Percentiles rank a stretch among this genome's conserved stretches.
Evolutionary conservation across 2,113 vertebrate species (phyloP).

Genomic region (Pontoporia blainvillei): DNA sequence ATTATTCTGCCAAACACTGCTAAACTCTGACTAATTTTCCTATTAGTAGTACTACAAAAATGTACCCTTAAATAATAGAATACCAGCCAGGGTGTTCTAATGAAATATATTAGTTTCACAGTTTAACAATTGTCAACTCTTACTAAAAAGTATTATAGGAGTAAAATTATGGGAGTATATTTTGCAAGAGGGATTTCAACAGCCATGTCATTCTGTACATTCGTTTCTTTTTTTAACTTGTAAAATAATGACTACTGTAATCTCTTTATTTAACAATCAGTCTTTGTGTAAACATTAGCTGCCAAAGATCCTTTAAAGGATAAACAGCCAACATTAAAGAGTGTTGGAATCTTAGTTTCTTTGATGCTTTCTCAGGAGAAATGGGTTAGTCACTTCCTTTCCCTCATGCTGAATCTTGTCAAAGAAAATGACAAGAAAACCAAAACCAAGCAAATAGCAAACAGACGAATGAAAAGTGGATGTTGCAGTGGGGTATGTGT

Average conservation of each 20-base stretch:
- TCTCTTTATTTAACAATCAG: not conserved
- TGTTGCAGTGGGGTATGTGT: not conserved
- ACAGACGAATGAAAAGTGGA: not conserved
- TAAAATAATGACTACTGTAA: constrained; percentile 57
- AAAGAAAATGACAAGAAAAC: constrained; percentile 47
- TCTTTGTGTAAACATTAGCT: not conserved
- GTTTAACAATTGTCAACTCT: not conserved
- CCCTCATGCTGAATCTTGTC: not conserved
- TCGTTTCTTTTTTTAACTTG: constrained; percentile 2
- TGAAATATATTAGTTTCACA: not conserved
- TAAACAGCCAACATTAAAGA: not conserved
- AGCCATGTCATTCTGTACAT: not conserved
- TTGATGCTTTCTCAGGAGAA: constrained; percentile 36
- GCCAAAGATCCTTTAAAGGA: constrained; percentile 27
- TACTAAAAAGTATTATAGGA: not conserved
- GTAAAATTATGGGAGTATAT: not conserved
- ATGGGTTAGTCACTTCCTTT: constrained; percentile 34
- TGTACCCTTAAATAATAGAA: not conserved
- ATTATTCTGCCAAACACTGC: not conserved
- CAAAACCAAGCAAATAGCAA: constrained; percentile 9
- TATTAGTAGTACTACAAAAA: not conserved
- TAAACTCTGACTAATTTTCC: not conserved
- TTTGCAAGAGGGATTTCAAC: constrained; percentile 58
- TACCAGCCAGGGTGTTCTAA: not conserved
- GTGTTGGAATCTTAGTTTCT: not conserved